Conservation (phyloP, 2,888 invertebrate species). For the Lasioglossum figueresi region DNA sequence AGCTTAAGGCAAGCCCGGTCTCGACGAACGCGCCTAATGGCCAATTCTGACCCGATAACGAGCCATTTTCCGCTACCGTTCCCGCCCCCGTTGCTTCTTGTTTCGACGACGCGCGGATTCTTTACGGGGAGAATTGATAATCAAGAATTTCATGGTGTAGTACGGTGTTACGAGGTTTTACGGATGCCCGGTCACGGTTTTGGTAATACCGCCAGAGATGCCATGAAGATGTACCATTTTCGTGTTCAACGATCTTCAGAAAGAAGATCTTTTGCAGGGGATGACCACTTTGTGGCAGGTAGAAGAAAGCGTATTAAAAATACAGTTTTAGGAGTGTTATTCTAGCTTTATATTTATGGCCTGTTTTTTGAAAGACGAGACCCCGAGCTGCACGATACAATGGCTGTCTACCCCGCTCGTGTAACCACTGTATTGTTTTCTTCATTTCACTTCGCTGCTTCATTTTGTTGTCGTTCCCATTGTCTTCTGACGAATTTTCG, state of each 20-base stretch:
- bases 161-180: neutral
- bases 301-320: neutral
- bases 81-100: neutral
- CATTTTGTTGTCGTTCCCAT: neutral
- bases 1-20: slow-evolving; percentile 12
- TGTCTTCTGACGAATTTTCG: neutral
- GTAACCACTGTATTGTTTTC: neutral
- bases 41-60: slow-evolving; percentile 65
- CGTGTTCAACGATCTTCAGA: neutral
- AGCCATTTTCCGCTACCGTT: slow-evolving; percentile 27
- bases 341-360: neutral
- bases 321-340: neutral
- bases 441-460: neutral
- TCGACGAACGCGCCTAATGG: slow-evolving; percentile 58
- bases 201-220: neutral
- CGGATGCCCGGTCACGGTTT: neutral
- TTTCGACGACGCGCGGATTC: neutral
- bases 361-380: neutral
- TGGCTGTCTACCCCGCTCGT: neutral
- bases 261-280: neutral
- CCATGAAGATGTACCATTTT: neutral
- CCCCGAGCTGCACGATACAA: neutral
- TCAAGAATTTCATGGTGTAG: neutral
- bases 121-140: neutral
- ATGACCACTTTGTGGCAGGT: neutral